These are phyloP conservation scores for Neotoma lepida DNA, from an alignment of 2,113 vertebrate species.

Conservation along the genomic window DNA sequence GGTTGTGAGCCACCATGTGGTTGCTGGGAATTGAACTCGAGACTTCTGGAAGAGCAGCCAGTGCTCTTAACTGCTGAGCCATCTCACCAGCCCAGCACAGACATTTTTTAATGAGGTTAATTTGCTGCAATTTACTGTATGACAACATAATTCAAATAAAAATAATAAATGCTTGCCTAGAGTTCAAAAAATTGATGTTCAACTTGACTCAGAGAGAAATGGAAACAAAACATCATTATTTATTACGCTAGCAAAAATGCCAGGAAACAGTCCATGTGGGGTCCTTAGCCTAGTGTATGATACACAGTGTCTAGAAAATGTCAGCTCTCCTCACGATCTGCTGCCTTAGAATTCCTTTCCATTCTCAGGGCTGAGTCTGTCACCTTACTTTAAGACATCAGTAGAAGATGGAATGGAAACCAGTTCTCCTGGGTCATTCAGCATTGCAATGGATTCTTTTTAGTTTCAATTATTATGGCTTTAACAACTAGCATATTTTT, in stretches of 20 bases:
- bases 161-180: background rate
- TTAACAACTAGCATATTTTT: conserved; percentile 38
- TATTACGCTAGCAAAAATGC: background rate
- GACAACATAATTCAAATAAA: background rate
- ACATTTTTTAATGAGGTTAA: background rate
- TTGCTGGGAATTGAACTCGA: too few relatives aligned
- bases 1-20: too few relatives aligned
- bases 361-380: background rate
- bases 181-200: background rate
- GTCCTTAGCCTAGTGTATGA: background rate
- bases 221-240: background rate
- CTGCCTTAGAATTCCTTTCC: background rate
- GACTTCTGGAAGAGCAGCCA: too few relatives aligned
- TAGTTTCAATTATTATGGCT: background rate
- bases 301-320: background rate
- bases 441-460: background rate
- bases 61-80: too few relatives aligned
- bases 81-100: background rate
- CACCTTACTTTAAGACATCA: background rate
- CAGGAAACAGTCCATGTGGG: background rate
- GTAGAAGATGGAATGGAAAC: background rate
- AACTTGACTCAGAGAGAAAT: background rate
- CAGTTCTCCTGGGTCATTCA: background rate
- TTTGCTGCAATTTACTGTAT: background rate
- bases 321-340: background rate